phyloP scores from a whole-genome alignment of 2,888 invertebrate genomes.

The Phymatocera aterrima region DNA sequence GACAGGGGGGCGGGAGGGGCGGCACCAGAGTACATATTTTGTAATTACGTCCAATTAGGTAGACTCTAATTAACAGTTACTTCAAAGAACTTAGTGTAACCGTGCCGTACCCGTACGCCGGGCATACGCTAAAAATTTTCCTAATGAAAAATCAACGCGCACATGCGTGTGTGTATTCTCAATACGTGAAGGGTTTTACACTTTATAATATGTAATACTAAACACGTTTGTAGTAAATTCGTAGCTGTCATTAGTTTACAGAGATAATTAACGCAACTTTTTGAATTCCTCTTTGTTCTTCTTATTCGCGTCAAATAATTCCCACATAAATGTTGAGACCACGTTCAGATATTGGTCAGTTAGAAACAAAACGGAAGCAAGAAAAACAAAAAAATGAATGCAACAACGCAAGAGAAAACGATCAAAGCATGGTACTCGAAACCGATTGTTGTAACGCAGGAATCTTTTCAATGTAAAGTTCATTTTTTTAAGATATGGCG shows the following conservation, averaged over 20 bases:
- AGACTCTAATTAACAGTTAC: conserved; percentile 37
- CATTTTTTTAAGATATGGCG: no score
- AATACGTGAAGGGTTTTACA: neutral
- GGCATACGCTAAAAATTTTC: conserved; percentile 10
- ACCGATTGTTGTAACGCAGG: no score
- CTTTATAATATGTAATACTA: neutral
- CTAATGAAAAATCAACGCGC: neutral
- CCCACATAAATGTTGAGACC: no score
- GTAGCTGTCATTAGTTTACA: neutral
- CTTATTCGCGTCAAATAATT: no score
- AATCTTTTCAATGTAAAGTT: no score
- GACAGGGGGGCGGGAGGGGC: no score
- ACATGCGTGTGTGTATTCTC: no score
- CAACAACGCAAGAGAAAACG: no score
- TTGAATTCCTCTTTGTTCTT: neutral
- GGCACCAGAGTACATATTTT: conserved; percentile 9
- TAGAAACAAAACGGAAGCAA: no score
- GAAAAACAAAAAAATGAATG: no score
- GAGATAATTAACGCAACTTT: neutral
- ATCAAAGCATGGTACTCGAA: no score
- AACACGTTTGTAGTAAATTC: neutral
- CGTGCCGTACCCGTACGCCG: neutral
- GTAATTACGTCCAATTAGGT: conserved; percentile 35
- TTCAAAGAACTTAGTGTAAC: conserved; percentile 15
- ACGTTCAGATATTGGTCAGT: no score